Evolutionary conservation across 2,888 invertebrate species (phyloP).

Genomic region (Harmothoe impar): DNA sequence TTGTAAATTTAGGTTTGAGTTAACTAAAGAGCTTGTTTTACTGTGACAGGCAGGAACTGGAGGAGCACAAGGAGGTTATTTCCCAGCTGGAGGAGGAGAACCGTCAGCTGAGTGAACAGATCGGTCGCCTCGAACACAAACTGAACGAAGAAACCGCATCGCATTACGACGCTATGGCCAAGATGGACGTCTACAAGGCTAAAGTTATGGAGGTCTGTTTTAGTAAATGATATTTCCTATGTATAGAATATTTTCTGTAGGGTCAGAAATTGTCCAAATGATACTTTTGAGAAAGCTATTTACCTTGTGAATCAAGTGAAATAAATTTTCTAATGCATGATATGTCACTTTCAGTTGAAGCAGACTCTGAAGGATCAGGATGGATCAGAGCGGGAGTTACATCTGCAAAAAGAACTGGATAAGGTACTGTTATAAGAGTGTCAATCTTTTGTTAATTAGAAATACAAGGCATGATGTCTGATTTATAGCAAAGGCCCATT

Average conservation of each 20-base stretch:
- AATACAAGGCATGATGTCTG: too few relatives aligned
- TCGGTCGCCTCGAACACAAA: slow-evolving; percentile 73
- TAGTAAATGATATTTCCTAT: background rate
- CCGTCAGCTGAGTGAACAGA: slow-evolving; percentile 72
- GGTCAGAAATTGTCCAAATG: too few relatives aligned
- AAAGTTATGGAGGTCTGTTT: slow-evolving; percentile 35
- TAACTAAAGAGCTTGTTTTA: background rate
- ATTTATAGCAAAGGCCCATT: too few relatives aligned
- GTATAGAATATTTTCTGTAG: background rate
- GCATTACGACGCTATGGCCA: slow-evolving; percentile 19
- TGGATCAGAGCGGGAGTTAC: slow-evolving; percentile 70
- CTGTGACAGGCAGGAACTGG: slow-evolving; percentile 71
- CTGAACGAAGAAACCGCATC: slow-evolving; percentile 55
- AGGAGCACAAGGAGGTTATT: slow-evolving; percentile 76
- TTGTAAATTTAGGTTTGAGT: too few relatives aligned
- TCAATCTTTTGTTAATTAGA: too few relatives aligned
- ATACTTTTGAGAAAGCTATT: too few relatives aligned
- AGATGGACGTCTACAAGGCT: slow-evolving; percentile 30
- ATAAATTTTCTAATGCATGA: too few relatives aligned
- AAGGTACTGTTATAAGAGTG: slow-evolving; percentile 71
- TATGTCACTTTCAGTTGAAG: background rate
- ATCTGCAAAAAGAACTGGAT: slow-evolving; percentile 75
- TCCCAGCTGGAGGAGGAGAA: slow-evolving; percentile 77
- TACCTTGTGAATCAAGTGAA: too few relatives aligned
- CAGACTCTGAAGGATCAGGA: background rate